phyloP scores from a whole-genome alignment of 2,113 vertebrate species.

The Podarcis raffonei region DNA sequence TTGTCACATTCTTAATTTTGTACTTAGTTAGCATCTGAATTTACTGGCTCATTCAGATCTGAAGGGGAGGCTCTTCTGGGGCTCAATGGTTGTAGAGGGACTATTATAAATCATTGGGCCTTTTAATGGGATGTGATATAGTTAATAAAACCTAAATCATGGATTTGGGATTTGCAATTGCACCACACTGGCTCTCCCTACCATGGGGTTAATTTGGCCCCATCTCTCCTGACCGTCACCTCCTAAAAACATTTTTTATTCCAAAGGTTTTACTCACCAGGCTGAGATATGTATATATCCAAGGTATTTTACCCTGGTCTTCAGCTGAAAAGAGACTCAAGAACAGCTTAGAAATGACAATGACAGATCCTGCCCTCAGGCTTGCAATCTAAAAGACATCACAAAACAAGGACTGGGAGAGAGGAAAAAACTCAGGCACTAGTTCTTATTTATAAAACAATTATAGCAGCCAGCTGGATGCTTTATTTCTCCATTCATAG shows the following conservation, averaged over 20 bases:
- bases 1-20: constrained; percentile 45
- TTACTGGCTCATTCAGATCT: background rate
- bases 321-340: no score
- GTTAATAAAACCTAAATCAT: no score
- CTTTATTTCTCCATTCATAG: no score
- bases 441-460: background rate
- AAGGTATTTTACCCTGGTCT: background rate
- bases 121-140: no score
- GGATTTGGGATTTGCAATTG: background rate
- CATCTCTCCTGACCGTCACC: background rate
- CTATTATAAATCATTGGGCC: no score
- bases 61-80: background rate
- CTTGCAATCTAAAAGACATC: background rate
- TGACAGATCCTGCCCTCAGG: no score
- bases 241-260: background rate
- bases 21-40: constrained; percentile 28
- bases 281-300: background rate
- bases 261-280: background rate
- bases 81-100: no score
- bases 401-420: background rate
- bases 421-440: background rate
- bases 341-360: no score
- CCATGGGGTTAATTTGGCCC: background rate
- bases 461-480: background rate
- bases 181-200: background rate